phyloP scores from a whole-genome alignment of 2,888 invertebrate species.

The Apeira syringaria region DNA sequence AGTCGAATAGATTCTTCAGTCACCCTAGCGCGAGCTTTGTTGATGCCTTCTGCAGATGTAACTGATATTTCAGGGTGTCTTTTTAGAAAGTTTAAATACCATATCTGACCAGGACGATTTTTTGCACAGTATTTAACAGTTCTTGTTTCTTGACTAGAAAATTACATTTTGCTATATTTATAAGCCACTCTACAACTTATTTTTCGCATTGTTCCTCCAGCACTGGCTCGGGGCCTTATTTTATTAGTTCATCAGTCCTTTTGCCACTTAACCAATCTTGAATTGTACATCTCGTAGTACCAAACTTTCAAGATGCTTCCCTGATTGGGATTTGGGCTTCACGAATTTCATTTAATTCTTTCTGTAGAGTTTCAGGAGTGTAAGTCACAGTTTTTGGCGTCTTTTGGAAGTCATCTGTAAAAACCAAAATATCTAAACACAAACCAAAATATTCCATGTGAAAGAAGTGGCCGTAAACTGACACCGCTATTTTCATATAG shows the following conservation, averaged over 20 bases:
- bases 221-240: not conserved
- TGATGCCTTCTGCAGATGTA: not conserved
- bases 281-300: conserved; percentile 12
- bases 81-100: not conserved
- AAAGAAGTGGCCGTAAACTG: not conserved
- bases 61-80: not conserved
- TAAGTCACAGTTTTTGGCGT: too few species aligned
- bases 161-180: conserved; percentile 10
- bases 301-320: conserved; percentile 8
- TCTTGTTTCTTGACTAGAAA: conserved; percentile 13
- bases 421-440: too few species aligned
- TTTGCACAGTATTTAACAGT: conserved; percentile 2
- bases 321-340: not conserved
- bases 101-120: conserved; percentile 2
- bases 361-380: conserved; percentile 2
- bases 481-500: too few species aligned
- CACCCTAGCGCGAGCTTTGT: not conserved
- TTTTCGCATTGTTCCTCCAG: conserved; percentile 24
- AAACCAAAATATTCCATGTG: too few species aligned
- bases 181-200: conserved; percentile 27
- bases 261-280: not conserved
- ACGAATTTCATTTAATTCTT: conserved; percentile 10
- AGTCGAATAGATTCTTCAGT: not conserved
- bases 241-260: not conserved
- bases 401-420: too few species aligned